Evolutionary conservation across 2,888 invertebrate genomes (phyloP).

Genomic region (Physocephala rufipes): DNA sequence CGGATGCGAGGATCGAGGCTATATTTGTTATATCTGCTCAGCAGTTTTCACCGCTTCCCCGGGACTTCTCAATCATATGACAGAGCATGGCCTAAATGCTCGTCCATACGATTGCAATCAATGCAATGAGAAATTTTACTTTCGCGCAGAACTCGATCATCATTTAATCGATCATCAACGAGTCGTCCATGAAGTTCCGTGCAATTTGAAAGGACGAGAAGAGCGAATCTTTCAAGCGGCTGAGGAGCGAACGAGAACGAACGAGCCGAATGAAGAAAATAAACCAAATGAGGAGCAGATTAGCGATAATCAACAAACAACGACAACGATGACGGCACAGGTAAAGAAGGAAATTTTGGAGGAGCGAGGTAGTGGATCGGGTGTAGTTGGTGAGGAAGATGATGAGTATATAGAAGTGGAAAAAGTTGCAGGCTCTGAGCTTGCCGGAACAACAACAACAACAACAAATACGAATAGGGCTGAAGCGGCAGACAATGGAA

Average conservation of each 20-base stretch:
- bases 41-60: constrained; percentile 85
- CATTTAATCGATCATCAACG: constrained; percentile 75
- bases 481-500: constrained; percentile 9
- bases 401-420: constrained; percentile 66
- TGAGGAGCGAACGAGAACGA: constrained; percentile 33
- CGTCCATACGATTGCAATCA: constrained; percentile 86
- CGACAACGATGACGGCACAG: constrained; percentile 12
- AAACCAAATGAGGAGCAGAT: not conserved
- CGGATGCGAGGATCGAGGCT: constrained; percentile 78
- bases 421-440: constrained; percentile 54
- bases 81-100: constrained; percentile 83
- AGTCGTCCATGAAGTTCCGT: constrained; percentile 47
- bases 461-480: constrained; percentile 36
- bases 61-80: constrained; percentile 83
- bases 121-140: constrained; percentile 88
- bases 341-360: constrained; percentile 46
- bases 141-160: constrained; percentile 90
- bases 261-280: not conserved
- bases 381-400: constrained; percentile 56
- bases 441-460: constrained; percentile 32
- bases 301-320: constrained; percentile 20
- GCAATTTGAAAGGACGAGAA: not conserved
- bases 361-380: not conserved
- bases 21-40: constrained; percentile 89
- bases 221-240: constrained; percentile 1